Evolutionary conservation across 2,797 vertebrate genomes (phyloP), one percentile per base, ranked within the genome.

Genomic region (Pitangus sulphuratus): DNA sequence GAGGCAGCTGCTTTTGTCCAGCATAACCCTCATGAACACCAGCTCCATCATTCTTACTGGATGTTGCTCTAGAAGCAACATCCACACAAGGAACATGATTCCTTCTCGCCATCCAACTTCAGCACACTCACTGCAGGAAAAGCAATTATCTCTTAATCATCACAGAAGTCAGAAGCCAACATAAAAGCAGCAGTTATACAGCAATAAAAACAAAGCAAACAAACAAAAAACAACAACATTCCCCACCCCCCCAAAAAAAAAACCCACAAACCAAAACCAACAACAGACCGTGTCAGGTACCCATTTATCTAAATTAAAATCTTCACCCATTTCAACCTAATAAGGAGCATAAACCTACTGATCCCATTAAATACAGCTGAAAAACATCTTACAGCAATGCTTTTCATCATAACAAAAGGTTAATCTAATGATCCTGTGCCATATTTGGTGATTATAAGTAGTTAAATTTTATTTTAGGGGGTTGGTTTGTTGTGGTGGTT

Each of bases 271-370:
- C n/a, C n/a, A n/a, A n/a, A 16, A 3, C 3, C n/a, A 50, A 21
- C 21, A 74, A 31, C 50, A 87, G 51, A 71, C 33, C 15, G 14
- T 33, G 72, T 57, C 83, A 91, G 56, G 40, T 61, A 75, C 21
- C 26, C 24, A 47, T 88, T 95, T 96, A 97, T 94, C 93, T 93
- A 94, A 92, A 95, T 95, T 60, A 88, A 96, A 89, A 91, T 91
- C 79, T 80, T 83, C 66, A 81, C 39, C 84, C 40, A 5, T 87
- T 87, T 95, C 82, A 92, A 35, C 0, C 0, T 91, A 81, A 72
- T 79, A 84, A 90, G 76, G 57, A 81, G 47, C 61, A 84, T 66
- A 93, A 90, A 90, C 69, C 35, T 81, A 45, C 53, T 78, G 79
- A 96, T 86, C 54, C 40, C 48, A 82, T 96, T 91, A 96, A 96